Evolutionary conservation across 2,797 vertebrate species (phyloP), one percentile per base, ranked within the genome.

Genomic region (Centropyge bicolor): DNA sequence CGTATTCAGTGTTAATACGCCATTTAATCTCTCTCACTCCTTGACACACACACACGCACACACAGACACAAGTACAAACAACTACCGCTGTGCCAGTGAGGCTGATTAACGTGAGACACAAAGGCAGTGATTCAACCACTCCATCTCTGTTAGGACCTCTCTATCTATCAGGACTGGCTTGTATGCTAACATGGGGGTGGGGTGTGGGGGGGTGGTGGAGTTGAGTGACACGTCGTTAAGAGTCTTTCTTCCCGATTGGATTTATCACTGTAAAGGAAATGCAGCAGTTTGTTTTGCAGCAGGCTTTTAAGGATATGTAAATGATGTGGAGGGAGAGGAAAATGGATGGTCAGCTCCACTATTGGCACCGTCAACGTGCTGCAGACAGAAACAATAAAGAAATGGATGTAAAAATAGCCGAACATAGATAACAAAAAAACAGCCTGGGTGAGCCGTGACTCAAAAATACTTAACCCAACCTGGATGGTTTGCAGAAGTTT

Each of bases 271-370:
- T 83, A 62, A 74, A 87, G 81, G 80, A 83, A 92, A 91, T 66
- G 78, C 70, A 76, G 82, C 69, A 60, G 71, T 88, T 87, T 83
- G 83, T 91, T 93, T 90, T 85, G 80, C 75, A 71, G 84, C 64
- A 65, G 78, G 85, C 74, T 92, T 93, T 92, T 88, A 93, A 85
- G 87, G 80, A 86, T 89, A 90, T 91, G 87, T 83, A 91, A 91
- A 93, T 88, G 70, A 87, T 73, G 27, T 43, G 36, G 55, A 69
- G 56, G 36, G 57, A 38, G 49, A 27, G 41, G 22, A 74, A 72
- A 81, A 88, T 77, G 73, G 86, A 92, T 87, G 68, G 66, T 61
- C 51, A 76, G 19, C 40, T 89, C 78, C 76, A 90, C 92, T 87
- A 91, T 74, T 70, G 75, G 70, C 69, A 3, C 61, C 64, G 84